Percentiles rank a stretch among this genome's conserved stretches.
These are phyloP conservation scores for Thinocorus orbignyianus DNA, from an alignment of 2,113 vertebrate genomes.

Conservation along the genomic window DNA sequence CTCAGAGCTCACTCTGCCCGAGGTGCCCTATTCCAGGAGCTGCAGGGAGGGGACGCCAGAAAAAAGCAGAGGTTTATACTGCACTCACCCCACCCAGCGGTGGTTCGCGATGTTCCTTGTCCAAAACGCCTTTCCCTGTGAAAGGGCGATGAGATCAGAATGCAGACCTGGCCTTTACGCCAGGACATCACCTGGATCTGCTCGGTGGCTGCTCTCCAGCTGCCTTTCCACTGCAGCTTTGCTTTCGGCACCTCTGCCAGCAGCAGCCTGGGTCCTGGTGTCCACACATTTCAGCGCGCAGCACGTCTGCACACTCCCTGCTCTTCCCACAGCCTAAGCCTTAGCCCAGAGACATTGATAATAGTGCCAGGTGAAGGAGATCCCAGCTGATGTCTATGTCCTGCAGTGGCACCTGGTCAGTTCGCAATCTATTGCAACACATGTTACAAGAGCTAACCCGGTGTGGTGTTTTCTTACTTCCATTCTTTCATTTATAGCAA, in stretches of 20 bases:
- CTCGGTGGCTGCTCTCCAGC: rapidly evolving
- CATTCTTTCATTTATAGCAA: background rate
- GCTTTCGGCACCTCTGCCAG: background rate
- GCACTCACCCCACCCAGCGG: background rate
- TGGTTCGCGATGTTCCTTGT: rapidly evolving
- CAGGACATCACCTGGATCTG: background rate
- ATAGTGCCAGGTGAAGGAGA: background rate
- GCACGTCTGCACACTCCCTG: background rate
- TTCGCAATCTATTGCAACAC: background rate
- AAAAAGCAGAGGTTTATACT: background rate
- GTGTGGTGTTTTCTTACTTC: background rate
- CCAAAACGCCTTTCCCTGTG: background rate
- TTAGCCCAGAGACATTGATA: background rate
- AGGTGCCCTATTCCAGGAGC: background rate
- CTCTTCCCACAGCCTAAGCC: background rate
- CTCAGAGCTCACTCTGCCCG: background rate
- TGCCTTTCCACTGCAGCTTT: background rate
- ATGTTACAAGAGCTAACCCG: background rate
- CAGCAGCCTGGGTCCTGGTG: background rate
- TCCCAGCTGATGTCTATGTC: background rate
- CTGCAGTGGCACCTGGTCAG: background rate
- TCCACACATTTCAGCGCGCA: background rate
- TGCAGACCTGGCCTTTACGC: rapidly evolving
- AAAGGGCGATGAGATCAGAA: too few relatives aligned
- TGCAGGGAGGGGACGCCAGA: background rate